A percentile compares a stretch with the other conserved stretches of the same genome.
phyloP scores from a whole-genome alignment of 1,140 invertebrate genomes.

The Eueides isabella region DNA sequence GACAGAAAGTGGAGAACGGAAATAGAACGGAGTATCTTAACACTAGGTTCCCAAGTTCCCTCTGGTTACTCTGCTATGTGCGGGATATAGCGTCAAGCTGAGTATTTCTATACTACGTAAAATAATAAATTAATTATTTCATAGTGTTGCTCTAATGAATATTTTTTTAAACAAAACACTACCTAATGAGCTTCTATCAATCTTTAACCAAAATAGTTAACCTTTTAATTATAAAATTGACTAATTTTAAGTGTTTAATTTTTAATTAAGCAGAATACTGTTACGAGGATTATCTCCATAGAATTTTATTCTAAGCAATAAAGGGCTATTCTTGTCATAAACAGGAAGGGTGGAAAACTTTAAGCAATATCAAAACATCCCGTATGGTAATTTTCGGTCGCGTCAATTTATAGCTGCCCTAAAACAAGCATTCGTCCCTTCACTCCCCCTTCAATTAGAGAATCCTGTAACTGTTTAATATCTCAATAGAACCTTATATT shows the following conservation, averaged over 20 bases:
- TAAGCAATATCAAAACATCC: constrained; percentile 61
- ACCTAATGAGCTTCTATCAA: too few species aligned
- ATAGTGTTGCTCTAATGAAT: too few species aligned
- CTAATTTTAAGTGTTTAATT: not conserved
- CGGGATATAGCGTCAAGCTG: too few species aligned
- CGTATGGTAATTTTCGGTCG: constrained; percentile 65
- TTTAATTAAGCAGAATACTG: not conserved
- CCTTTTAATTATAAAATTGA: too few species aligned
- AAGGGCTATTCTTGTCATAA: constrained; percentile 18
- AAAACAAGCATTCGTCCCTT: constrained; percentile 72
- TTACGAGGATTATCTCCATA: not conserved
- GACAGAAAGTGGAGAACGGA: too few species aligned
- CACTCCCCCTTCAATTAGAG: constrained; percentile 61
- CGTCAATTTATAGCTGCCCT: constrained; percentile 76
- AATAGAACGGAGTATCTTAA: too few species aligned
- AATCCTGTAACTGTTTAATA: constrained; percentile 60
- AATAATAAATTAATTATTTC: too few species aligned
- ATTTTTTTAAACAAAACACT: too few species aligned
- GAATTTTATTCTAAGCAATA: constrained; percentile 1
- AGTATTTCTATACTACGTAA: too few species aligned
- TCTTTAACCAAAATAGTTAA: too few species aligned
- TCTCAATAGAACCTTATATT: constrained; percentile 63
- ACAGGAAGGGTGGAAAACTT: constrained; percentile 19
- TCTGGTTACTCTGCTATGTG: too few species aligned
- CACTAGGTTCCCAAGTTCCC: too few species aligned